phyloP scores from a whole-genome alignment of 2,888 invertebrate genomes.

The Brachyopa scutellaris region DNA sequence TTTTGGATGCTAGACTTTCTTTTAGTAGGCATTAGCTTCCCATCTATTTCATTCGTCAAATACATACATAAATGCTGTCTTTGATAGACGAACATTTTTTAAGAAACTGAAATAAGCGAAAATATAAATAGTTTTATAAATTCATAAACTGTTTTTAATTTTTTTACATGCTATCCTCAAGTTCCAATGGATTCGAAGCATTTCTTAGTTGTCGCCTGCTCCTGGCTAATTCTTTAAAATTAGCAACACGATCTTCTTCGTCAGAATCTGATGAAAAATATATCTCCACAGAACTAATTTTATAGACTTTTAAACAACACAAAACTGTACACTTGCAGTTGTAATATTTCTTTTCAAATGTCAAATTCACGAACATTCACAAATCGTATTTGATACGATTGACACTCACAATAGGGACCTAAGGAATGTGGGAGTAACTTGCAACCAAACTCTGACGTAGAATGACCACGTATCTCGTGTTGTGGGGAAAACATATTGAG shows the following conservation, averaged over 20 bases:
- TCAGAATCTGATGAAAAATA: background rate
- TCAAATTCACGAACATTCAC: background rate
- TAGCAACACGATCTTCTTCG: background rate
- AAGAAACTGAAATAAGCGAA: background rate
- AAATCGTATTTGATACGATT: no score
- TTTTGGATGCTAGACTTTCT: background rate
- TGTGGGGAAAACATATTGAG: no score
- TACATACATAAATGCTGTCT: background rate
- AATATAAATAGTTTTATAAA: background rate
- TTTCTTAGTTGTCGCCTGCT: background rate
- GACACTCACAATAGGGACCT: no score
- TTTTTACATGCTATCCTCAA: background rate
- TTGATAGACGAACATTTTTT: background rate
- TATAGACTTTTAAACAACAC: no score
- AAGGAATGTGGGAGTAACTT: no score
- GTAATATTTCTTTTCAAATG: background rate
- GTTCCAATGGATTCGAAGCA: background rate
- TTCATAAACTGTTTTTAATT: background rate
- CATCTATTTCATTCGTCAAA: background rate
- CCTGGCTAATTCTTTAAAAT: background rate
- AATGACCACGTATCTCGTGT: no score
- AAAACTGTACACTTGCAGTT: no score
- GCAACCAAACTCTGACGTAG: no score
- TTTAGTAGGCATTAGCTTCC: no score
- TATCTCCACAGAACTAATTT: background rate